phyloP scores from a whole-genome alignment of 2,797 vertebrate genomes.

The Chaetophractus vellerosus region DNA sequence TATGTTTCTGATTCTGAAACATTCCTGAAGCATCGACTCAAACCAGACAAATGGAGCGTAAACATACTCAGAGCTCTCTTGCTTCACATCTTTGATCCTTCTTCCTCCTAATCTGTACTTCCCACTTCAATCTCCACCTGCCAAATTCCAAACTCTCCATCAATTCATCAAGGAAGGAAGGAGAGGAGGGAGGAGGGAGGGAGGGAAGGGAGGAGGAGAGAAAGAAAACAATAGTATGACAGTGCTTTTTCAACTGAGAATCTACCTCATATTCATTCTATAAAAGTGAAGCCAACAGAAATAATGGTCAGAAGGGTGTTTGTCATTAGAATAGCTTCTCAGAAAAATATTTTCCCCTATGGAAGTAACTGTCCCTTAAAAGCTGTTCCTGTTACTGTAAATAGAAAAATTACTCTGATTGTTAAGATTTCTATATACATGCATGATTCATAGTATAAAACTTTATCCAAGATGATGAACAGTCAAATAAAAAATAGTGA shows the following conservation, averaged over 20 bases:
- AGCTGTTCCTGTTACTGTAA: not conserved
- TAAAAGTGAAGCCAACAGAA: not conserved
- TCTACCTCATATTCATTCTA: not conserved
- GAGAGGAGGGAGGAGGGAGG: not conserved
- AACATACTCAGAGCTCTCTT: not conserved
- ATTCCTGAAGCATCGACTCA: not conserved
- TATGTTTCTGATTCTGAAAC: not conserved
- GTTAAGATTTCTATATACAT: not conserved
- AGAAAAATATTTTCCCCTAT: not conserved
- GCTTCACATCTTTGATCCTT: not conserved
- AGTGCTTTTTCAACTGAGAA: not conserved
- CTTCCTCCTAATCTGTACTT: not conserved
- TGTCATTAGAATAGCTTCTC: not conserved
- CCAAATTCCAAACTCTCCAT: not conserved
- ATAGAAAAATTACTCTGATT: not conserved
- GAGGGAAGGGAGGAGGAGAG: not conserved
- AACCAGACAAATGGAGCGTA: not conserved
- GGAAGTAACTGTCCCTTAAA: not conserved
- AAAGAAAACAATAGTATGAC: not conserved
- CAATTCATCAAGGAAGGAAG: not conserved
- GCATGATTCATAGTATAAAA: not conserved
- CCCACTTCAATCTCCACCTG: not conserved
- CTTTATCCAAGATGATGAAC: not conserved
- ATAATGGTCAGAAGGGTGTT: not conserved
- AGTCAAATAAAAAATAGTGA: not conserved